These are phyloP conservation scores for Slavum lentiscoides DNA, from an alignment of 2,888 invertebrate species.

Conservation along the genomic window DNA sequence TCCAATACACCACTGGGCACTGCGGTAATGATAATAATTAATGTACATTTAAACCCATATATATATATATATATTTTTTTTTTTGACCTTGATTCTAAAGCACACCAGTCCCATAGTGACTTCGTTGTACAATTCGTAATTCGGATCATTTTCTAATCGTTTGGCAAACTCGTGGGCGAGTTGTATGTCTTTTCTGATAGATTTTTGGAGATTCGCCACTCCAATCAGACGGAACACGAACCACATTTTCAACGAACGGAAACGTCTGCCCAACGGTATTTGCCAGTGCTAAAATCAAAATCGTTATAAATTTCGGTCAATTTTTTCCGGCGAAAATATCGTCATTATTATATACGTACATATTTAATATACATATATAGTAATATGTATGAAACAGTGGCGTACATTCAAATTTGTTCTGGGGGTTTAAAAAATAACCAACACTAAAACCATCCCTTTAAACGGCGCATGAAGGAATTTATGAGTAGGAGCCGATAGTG, in stretches of 20 bases:
- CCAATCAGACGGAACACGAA: conserved; percentile 91
- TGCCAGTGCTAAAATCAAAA: conserved; percentile 78
- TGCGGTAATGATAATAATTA: too few species aligned
- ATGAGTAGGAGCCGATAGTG: too few species aligned
- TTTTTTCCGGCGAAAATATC: too few species aligned
- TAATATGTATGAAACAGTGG: too few species aligned
- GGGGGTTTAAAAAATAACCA: too few species aligned
- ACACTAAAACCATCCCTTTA: too few species aligned
- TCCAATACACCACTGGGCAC: too few species aligned
- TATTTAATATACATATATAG: too few species aligned
- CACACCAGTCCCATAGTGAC: conserved; percentile 95
- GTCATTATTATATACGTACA: too few species aligned
- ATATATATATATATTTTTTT: neutral
- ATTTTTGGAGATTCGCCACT: conserved; percentile 80
- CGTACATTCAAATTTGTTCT: too few species aligned
- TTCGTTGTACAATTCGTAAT: conserved; percentile 88
- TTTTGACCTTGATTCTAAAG: conserved; percentile 84
- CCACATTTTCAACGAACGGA: conserved; percentile 92
- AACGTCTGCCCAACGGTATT: conserved; percentile 90
- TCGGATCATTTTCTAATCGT: conserved; percentile 72
- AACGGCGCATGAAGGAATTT: too few species aligned
- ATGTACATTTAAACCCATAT: too few species aligned
- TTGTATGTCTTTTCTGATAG: conserved; percentile 82
- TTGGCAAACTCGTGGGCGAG: conserved; percentile 86
- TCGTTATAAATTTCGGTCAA: neutral